These are phyloP conservation scores for Habroteleia sp. DNA, from an alignment of 2,888 invertebrate species.

Conservation along the genomic window DNA sequence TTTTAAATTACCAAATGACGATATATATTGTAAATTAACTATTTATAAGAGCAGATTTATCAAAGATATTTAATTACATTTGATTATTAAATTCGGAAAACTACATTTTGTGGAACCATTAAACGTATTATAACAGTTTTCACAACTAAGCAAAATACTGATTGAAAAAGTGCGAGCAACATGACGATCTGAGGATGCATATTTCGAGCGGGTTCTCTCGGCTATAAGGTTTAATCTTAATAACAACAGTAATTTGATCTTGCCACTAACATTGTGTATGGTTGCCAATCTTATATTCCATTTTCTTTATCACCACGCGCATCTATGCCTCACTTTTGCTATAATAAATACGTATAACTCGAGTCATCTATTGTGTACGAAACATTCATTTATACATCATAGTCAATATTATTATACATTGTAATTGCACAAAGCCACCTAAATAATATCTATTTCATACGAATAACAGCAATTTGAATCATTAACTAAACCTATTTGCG, in stretches of 20 bases:
- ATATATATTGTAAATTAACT: neutral
- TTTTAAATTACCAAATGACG: no score
- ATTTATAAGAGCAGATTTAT: neutral
- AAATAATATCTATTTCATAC: conserved; percentile 36
- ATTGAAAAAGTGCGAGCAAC: conserved; percentile 58
- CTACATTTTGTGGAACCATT: conserved; percentile 27
- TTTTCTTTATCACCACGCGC: conserved; percentile 59
- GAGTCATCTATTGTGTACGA: conserved; percentile 61
- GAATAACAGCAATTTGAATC: conserved; percentile 32
- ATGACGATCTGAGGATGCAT: conserved; percentile 60
- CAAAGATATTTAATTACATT: neutral
- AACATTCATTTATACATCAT: conserved; percentile 62
- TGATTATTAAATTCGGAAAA: conserved; percentile 10
- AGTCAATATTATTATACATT: conserved; percentile 56
- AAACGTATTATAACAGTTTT: conserved; percentile 30
- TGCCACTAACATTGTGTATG: conserved; percentile 64
- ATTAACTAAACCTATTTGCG: conserved; percentile 31
- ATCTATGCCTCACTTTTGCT: conserved; percentile 63
- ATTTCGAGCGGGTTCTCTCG: conserved; percentile 60
- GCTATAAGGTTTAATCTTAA: conserved; percentile 51
- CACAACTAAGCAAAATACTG: conserved; percentile 55
- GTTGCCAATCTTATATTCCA: conserved; percentile 61
- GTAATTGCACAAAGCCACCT: conserved; percentile 59
- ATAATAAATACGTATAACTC: conserved; percentile 62
- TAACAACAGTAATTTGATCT: conserved; percentile 63